These are phyloP conservation scores for Entelurus aequoreus DNA, from an alignment of 2,113 vertebrate species.

Conservation along the genomic window DNA sequence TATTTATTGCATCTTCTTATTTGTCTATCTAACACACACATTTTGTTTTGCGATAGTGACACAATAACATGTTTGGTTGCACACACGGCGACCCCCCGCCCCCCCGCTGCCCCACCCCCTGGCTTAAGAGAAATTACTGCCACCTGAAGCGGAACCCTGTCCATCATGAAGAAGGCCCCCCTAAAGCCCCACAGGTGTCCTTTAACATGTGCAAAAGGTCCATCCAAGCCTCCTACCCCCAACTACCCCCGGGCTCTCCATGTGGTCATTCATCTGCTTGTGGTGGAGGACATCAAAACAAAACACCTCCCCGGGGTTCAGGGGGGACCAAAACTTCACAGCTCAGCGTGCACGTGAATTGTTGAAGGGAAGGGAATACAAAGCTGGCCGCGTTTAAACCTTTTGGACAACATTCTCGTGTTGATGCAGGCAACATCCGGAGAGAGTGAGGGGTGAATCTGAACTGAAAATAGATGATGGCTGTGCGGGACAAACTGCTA, in stretches of 20 bases:
- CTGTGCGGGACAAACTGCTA: no score
- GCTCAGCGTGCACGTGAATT: conserved; percentile 45
- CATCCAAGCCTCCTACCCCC: conserved; percentile 2
- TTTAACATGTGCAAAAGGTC: conserved; percentile 58
- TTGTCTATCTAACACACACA: background rate
- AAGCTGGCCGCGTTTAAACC: background rate
- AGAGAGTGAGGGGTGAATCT: no score
- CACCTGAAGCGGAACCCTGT: conserved; percentile 71
- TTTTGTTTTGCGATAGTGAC: background rate
- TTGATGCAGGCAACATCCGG: no score
- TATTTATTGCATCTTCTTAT: background rate
- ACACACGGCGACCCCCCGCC: conserved; percentile 15
- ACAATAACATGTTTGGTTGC: background rate
- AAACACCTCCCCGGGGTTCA: conserved; percentile 47
- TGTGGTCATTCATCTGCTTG: conserved; percentile 61
- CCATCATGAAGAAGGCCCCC: conserved; percentile 61
- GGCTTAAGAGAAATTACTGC: conserved; percentile 60
- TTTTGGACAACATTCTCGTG: no score
- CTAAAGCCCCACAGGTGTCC: conserved; percentile 66
- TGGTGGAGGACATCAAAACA: conserved; percentile 60
- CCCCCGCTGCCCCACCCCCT: conserved; percentile 31
- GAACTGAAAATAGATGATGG: no score
- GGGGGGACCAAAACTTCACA: conserved; percentile 27
- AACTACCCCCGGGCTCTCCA: conserved; percentile 34
- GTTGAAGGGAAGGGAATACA: conserved; percentile 25